These are phyloP conservation scores for Eubasilissa regina DNA, from an alignment of 1,140 invertebrate species.

Conservation along the genomic window DNA sequence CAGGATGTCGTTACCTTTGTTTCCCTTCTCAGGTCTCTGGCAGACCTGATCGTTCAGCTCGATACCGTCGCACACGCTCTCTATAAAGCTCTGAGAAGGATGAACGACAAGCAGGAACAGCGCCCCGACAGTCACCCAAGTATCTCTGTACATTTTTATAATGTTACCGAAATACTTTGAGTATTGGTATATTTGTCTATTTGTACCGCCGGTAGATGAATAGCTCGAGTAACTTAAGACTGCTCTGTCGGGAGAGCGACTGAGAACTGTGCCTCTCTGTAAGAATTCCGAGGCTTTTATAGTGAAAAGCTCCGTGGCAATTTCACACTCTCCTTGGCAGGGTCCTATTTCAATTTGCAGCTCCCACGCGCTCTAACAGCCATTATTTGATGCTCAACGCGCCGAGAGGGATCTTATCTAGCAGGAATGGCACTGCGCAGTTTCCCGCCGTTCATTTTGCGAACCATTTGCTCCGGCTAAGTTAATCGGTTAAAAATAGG, in stretches of 20 bases:
- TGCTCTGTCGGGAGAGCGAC: slow-evolving; percentile 21
- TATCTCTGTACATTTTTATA: slow-evolving; percentile 46
- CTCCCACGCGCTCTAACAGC: slow-evolving; percentile 33
- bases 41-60: slow-evolving; percentile 48
- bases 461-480: slow-evolving; percentile 8
- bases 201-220: neutral
- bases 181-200: neutral
- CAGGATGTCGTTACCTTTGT: slow-evolving; percentile 47
- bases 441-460: neutral
- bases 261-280: slow-evolving; percentile 39
- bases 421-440: slow-evolving; percentile 2
- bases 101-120: slow-evolving; percentile 53
- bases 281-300: slow-evolving; percentile 35
- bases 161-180: slow-evolving; percentile 1
- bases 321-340: slow-evolving; percentile 52
- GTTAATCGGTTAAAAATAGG: slow-evolving; percentile 41
- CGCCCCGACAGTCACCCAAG: slow-evolving; percentile 45
- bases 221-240: slow-evolving; percentile 19
- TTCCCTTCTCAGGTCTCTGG: slow-evolving; percentile 41
- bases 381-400: neutral
- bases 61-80: slow-evolving; percentile 51
- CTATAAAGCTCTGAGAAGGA: slow-evolving; percentile 56
- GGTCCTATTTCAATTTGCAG: slow-evolving; percentile 57
- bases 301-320: slow-evolving; percentile 38
- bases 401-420: neutral